phyloP scores from a whole-genome alignment of 1,140 invertebrate species.

The Drosophila pandora region DNA sequence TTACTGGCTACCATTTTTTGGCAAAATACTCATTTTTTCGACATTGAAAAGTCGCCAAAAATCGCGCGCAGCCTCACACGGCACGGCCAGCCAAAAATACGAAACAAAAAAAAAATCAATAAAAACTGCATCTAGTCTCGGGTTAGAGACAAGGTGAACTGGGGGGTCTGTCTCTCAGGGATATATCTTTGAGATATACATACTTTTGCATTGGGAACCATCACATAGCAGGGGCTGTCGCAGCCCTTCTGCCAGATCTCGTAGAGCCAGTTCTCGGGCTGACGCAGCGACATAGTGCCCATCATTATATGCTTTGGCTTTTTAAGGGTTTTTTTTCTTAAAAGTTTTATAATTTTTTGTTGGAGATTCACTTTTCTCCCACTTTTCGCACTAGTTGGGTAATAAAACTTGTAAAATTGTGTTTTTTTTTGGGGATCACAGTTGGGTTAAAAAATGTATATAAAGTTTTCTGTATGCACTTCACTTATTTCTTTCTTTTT shows the following conservation, averaged over 20 bases:
- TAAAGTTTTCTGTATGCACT: conserved; percentile 26
- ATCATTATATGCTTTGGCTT: conserved; percentile 64
- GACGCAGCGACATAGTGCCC: conserved; percentile 81
- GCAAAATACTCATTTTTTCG: conserved; percentile 18
- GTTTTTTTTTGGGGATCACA: conserved; percentile 24
- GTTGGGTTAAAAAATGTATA: conserved; percentile 27
- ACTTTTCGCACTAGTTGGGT: conserved; percentile 17
- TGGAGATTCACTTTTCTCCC: conserved; percentile 27
- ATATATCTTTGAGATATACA: conserved; percentile 69
- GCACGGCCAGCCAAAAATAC: conserved; percentile 13
- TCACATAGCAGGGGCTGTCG: conserved; percentile 87
- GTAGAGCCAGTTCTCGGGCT: conserved; percentile 86
- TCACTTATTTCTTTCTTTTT: conserved; percentile 33
- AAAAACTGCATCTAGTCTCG: conserved; percentile 63
- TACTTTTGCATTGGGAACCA: conserved; percentile 87
- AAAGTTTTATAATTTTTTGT: conserved; percentile 16
- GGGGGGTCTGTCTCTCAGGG: conserved; percentile 1
- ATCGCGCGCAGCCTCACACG: conserved; percentile 42
- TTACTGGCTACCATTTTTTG: conserved; percentile 8
- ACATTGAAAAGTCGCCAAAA: conserved; percentile 45
- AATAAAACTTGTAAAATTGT: background rate
- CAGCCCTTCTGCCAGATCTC: conserved; percentile 87
- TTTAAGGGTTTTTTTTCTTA: conserved; percentile 11
- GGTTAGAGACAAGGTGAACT: conserved; percentile 40
- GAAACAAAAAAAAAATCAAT: conserved; percentile 69